Conservation (phyloP, 2,113 vertebrate species). For the Campylomormyrus numenius region DNA sequence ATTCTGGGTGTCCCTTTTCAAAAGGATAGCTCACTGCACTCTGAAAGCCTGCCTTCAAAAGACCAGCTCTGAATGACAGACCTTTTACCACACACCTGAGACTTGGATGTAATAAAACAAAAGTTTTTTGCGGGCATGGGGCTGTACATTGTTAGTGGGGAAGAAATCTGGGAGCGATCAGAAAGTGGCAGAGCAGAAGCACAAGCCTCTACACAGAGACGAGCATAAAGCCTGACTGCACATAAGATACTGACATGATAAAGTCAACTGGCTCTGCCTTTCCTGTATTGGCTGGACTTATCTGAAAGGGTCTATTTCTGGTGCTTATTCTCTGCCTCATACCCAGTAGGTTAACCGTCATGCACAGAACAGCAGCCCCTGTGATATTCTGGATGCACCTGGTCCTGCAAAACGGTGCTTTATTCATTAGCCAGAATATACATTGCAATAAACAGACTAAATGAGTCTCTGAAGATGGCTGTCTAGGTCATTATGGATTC, state of each 20-base stretch:
- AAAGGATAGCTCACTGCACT: background rate
- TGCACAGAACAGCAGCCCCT: background rate
- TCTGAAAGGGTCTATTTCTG: background rate
- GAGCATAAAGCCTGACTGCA: background rate
- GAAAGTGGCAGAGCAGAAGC: background rate
- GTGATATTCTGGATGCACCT: background rate
- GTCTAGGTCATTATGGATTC: too few relatives aligned
- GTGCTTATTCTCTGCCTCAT: background rate
- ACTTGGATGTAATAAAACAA: background rate
- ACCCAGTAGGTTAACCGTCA: background rate
- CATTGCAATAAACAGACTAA: background rate
- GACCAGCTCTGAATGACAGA: background rate
- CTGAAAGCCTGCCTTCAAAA: background rate
- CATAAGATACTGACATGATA: background rate
- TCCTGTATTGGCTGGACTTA: background rate
- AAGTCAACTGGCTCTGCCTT: background rate
- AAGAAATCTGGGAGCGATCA: background rate
- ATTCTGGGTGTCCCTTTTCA: background rate
- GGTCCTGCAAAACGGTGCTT: background rate
- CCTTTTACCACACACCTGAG: background rate
- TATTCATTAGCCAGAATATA: background rate
- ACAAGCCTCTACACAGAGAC: background rate
- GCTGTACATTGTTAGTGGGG: background rate
- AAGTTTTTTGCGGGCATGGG: background rate
- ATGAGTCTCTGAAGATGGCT: too few relatives aligned